Evolutionary conservation across 2,113 vertebrate species (phyloP).

Genomic region (Pan paniscus): DNA sequence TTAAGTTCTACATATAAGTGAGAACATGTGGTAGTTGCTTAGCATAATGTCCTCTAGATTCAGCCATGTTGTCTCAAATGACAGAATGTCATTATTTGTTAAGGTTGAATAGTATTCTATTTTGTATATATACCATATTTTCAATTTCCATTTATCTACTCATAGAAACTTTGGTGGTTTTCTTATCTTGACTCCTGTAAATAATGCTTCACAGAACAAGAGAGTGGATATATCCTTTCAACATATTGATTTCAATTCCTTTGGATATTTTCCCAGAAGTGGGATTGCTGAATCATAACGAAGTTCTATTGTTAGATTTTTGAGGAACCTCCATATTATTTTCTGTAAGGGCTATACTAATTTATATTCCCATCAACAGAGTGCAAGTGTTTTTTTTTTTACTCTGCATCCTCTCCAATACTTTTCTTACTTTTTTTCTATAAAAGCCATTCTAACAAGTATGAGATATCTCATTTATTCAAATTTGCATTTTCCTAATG

Average conservation of each 20-base stretch:
- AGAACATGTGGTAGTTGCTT: background rate
- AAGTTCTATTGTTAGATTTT: background rate
- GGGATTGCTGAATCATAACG: background rate
- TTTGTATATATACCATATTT: background rate
- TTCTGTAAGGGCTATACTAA: background rate
- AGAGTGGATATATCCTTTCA: background rate
- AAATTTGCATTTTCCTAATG: background rate
- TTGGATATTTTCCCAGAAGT: background rate
- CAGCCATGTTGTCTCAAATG: background rate
- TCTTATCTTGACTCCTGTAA: background rate
- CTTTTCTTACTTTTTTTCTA: background rate
- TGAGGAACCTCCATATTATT: background rate
- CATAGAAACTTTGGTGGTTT: background rate
- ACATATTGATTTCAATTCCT: background rate
- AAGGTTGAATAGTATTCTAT: background rate
- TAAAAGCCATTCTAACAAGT: no score
- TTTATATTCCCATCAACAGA: background rate
- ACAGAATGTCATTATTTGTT: background rate
- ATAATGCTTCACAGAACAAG: background rate
- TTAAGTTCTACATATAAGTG: background rate
- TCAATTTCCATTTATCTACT: background rate
- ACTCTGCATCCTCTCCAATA: background rate
- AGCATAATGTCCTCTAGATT: background rate
- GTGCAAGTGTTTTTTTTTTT: background rate
- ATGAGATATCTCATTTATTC: background rate